phyloP scores from a whole-genome alignment of 2,113 vertebrate species.

The Azemiops feae region DNA sequence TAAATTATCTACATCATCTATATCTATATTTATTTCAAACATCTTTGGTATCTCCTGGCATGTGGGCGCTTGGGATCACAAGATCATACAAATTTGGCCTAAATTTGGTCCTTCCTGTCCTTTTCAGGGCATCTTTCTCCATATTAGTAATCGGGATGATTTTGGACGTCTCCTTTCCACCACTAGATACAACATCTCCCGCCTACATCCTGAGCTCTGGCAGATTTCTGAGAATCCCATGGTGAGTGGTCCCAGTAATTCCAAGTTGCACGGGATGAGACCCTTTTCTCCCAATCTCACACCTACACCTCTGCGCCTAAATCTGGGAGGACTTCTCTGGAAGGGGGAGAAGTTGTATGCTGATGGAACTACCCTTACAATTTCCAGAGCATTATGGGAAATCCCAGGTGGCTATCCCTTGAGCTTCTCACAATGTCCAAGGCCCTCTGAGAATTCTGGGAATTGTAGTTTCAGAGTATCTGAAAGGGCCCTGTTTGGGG shows the following conservation, averaged over 20 bases:
- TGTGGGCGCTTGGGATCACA: neutral
- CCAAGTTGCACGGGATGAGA: too few species aligned
- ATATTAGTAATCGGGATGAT: slow-evolving; percentile 75
- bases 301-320: neutral
- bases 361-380: neutral
- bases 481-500: neutral
- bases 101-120: neutral
- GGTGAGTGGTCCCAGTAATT: slow-evolving; percentile 47
- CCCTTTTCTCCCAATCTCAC: neutral
- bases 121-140: slow-evolving; percentile 76
- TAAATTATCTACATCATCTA: too few species aligned
- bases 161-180: slow-evolving; percentile 75
- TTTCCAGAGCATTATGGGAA: neutral
- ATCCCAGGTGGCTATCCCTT: neutral
- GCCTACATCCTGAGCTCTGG: slow-evolving; percentile 77
- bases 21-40: neutral
- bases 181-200: slow-evolving; percentile 69
- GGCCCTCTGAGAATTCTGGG: neutral
- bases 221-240: slow-evolving; percentile 79
- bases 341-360: too few species aligned
- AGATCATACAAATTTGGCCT: neutral
- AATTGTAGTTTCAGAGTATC: neutral
- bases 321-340: neutral
- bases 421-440: neutral
- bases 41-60: neutral